Conservation (phyloP, 2,888 invertebrate genomes). For the Caenorhabditis sp. region DNA sequence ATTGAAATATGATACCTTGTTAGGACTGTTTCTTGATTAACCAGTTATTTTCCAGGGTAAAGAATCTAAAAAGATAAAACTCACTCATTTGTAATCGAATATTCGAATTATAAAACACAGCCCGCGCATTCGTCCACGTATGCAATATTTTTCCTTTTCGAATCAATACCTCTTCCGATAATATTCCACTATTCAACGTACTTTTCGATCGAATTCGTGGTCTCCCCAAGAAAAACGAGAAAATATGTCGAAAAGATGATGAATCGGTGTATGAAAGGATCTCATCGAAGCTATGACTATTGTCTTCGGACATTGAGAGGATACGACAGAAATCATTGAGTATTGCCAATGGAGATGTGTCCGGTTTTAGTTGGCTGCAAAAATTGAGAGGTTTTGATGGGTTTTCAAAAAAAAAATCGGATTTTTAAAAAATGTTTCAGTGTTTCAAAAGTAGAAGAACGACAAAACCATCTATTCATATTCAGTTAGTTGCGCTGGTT, state of each 20-base stretch:
- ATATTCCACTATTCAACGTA: constrained; percentile 31
- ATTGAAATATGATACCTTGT: too few species aligned
- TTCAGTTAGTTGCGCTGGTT: too few species aligned
- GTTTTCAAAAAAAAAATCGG: too few species aligned
- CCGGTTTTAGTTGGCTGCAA: constrained; percentile 34
- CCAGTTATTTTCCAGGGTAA: too few species aligned
- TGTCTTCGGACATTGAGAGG: constrained; percentile 29
- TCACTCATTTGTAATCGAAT: constrained; percentile 50
- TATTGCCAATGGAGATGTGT: constrained; percentile 29
- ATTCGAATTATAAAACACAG: constrained; percentile 50
- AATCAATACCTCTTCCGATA: constrained; percentile 45
- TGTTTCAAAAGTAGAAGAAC: background rate
- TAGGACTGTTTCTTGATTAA: too few species aligned
- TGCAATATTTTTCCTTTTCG: constrained; percentile 49
- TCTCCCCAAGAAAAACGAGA: constrained; percentile 30
- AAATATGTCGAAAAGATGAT: constrained; percentile 26
- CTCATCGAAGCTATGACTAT: constrained; percentile 5
- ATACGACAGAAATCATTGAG: constrained; percentile 37
- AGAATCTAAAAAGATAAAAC: too few species aligned
- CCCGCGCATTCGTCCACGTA: constrained; percentile 45
- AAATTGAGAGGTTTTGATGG: background rate
- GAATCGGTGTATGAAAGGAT: constrained; percentile 32
- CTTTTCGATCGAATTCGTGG: constrained; percentile 30
- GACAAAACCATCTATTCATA: too few species aligned
- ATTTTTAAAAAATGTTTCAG: background rate